Conservation (phyloP, 2,113 vertebrate species). For the Arizona elegans region DNA sequence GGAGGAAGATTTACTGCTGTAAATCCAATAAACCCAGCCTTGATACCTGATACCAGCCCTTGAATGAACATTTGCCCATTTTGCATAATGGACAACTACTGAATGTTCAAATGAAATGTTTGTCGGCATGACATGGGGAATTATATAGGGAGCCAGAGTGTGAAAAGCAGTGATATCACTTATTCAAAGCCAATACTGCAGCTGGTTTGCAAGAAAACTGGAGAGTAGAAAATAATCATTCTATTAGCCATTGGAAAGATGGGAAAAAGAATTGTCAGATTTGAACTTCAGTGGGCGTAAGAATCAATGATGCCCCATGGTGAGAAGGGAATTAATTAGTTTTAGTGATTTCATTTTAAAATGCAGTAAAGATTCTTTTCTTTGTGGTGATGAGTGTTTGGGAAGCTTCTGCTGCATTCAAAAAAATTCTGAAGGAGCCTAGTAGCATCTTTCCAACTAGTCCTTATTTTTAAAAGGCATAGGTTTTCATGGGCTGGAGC, state of each 20-base stretch:
- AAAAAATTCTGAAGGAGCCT: not conserved
- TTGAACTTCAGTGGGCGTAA: not conserved
- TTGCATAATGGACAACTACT: not conserved
- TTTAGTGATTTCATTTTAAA: not conserved
- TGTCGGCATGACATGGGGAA: not conserved
- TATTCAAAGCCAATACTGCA: not conserved
- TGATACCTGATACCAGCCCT: not conserved
- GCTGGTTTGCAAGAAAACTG: not conserved
- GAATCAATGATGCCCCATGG: not conserved
- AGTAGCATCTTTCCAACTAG: not conserved
- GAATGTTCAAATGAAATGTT: not conserved
- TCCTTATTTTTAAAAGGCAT: not conserved
- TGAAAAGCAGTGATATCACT: not conserved
- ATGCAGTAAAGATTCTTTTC: not conserved
- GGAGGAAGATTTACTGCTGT: not conserved
- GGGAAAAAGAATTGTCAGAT: not conserved
- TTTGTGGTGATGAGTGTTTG: not conserved
- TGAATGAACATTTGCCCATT: not conserved
- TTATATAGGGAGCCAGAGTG: not conserved
- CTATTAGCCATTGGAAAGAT: not conserved
- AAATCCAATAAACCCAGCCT: not conserved
- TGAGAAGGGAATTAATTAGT: not conserved
- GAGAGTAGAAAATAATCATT: not conserved
- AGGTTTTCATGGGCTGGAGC: not conserved
- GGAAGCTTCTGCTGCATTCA: not conserved